A percentile compares a stretch with the other conserved stretches of the same genome.
Evolutionary conservation across 2,113 vertebrate species (phyloP).

Genomic region (Larimichthys polyactis): DNA sequence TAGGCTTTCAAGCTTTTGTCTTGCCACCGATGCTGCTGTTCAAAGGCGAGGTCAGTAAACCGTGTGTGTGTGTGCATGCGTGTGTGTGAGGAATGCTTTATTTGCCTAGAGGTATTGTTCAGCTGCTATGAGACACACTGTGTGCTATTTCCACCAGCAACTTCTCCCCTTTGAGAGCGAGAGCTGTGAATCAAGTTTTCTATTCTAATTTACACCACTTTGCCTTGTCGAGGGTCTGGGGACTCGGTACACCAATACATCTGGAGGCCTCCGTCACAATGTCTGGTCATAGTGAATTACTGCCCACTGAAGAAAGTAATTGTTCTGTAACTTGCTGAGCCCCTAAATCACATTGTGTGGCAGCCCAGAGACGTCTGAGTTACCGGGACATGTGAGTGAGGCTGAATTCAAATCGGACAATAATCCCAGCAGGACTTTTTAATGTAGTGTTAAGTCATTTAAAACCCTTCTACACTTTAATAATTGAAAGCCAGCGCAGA

Average conservation of each 20-base stretch:
- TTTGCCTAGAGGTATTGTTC: constrained; percentile 10
- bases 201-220: constrained; percentile 16
- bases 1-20: constrained; percentile 71
- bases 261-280: neutral
- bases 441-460: neutral
- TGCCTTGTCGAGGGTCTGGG: neutral
- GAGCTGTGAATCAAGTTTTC: neutral
- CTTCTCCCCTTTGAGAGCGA: neutral
- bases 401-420: neutral
- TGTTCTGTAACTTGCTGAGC: constrained; percentile 17
- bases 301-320: neutral
- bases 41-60: constrained; percentile 11
- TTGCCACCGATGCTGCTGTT: constrained; percentile 16
- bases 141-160: constrained; percentile 15
- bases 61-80: neutral
- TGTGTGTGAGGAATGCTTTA: constrained; percentile 17
- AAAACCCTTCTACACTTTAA: neutral
- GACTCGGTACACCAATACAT: neutral
- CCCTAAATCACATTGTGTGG: constrained; percentile 7
- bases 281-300: neutral
- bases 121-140: neutral
- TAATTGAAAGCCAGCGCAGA: neutral
- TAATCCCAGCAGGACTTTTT: constrained; percentile 6
- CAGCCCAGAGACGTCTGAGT: neutral
- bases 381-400: neutral